Evolutionary conservation across 2,888 invertebrate species (phyloP), one percentile per base, ranked within the genome.

Genomic region (Dicyrtoma fusca): DNA sequence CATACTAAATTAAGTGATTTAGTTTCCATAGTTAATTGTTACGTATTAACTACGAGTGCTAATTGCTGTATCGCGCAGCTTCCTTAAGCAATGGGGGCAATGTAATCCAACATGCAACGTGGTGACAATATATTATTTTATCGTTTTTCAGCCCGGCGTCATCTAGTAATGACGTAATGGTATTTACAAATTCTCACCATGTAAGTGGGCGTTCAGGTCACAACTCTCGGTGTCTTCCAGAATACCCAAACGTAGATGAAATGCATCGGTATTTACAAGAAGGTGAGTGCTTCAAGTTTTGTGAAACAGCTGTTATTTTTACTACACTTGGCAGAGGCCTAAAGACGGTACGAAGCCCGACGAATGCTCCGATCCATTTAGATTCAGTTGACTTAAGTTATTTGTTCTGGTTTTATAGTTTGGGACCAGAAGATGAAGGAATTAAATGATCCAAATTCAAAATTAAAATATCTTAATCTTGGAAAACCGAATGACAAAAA

Each of bases 401-500:
- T 13, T 17, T 53, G 53, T n/a, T 21, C 19, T 26, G 2, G n/a
- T 59, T 59, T 10, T 65, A 0, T 62, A 70, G 70, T 70, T 23
- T 70, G 70, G 70, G 70, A 70, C 26, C 62, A 62, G 42, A 70
- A 70, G 23, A 70, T 70, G 62, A 49, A 53, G 14, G 70, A 70
- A 51, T 17, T 62, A 34, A 63, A 62, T 26, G 70, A 70, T 14
- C 70, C 70, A 0, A 70, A 70, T 62, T 47, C 61, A 44, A 70
- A 70, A 70, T 51, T 70, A 51, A 70, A 62, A 34, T 70, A 44
- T 53, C 51, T 70, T 17, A 44, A 70, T 42, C 62, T 70, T 23
- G 61, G 61, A 25, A 61, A 62, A 42, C 53, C 62, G n/a, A 62
- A 62, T 25, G 70, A 70, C 10, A 70, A 70, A 42, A 70, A 17